Evolutionary conservation across 2,888 invertebrate genomes (phyloP), one percentile per base, ranked within the genome.

Genomic region (Aethes cnicana): DNA sequence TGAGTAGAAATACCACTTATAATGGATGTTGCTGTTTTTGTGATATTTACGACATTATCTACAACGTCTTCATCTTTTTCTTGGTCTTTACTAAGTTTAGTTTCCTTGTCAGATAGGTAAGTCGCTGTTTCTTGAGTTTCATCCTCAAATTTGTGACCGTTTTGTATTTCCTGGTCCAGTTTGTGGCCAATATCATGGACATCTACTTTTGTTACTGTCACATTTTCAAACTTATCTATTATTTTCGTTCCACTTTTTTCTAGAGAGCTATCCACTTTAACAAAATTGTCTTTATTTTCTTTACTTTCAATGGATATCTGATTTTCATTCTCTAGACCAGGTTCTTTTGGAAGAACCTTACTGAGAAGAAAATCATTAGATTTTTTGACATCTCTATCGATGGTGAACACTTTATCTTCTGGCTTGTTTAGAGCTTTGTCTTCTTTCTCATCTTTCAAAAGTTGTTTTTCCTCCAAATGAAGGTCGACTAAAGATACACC

Each of bases 261-360:
- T 46, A 56, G n/a, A 4, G 56, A 54, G 33, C 57, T 56, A 42
- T 46, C 56, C 21, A 32, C 16, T 54, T 49, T 58, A 6, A 16
- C 55, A 5, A 61, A 50, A n/a, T 44, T 16, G 6, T 66, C 59
- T 44, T 58, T 59, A 2, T 67, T 63, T 55, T 68, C 66, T n/a
- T 56, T 28, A 9, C 52, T 59, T 41, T 64, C 54, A 47, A 56
- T 47, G 8, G 58, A 56, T 21, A 62, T 62, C 64, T 68, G 69
- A 61, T 64, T 53, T 36, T 64, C 64, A 64, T 71, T 72, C 61
- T 78, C 76, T 56, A 63, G 56, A 60, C 68, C 66, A 57, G 69
- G 63, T 72, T 81, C 78, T 69, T 77, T 74, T 55, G 68, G 66
- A 61, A 68, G 69, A 70, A 69, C 70, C 69, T 74, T 63, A 64